Base-by-base conservation (phyloP, 2,113 vertebrate genomes). In the Lycaon pictus region DNA sequence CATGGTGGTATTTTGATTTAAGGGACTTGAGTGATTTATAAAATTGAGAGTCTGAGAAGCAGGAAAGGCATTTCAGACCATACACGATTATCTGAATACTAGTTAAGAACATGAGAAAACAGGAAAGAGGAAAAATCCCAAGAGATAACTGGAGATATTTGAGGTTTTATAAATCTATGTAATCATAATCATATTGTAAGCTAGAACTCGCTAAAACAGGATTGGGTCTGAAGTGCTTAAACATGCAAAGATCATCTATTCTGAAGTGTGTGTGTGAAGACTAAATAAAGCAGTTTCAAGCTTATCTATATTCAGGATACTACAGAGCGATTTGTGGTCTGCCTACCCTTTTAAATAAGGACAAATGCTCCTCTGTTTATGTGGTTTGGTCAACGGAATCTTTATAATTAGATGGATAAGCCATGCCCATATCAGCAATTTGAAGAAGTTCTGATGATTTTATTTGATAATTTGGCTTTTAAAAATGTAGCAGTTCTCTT, bases 101-200 rank as follows among this genome's bases (percentile, higher is more conserved):
- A 90, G 95, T 96, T 82, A 92, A 84, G 32, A 87, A 76, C 23
- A 55, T 27, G 7, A 32, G 84, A 74, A 88, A 85, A 43, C n/a
- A 92, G 62, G n/a, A 82, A 94, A 91, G 56, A 87, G 83, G 71
- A 83, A 94, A 90, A 96, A 63, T 63, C 65, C 37, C 80, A 43
- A 90, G 92, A 96, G 95, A 85, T 77, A 97, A 85, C 43, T 29
- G 11, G 53, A 90, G 55, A 88, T 94, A 96, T 67, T 97, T 98
- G 92, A 96, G 88, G 85, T 96, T 98, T 96, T 95, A 90, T 80
- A 81, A 77, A 62, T 95, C 84, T 90, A 48, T 95, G 29, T 92
- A 92, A 95, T 96, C 81, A 94, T 93, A 96, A 96, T 97, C 94
- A 93, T 35, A 79, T 48, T 94, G 65, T 85, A 96, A 93, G 55